Percentiles rank a stretch among this genome's conserved stretches.
Conservation (phyloP, 2,888 invertebrate genomes). For the Lissocephala sabroskyi region DNA sequence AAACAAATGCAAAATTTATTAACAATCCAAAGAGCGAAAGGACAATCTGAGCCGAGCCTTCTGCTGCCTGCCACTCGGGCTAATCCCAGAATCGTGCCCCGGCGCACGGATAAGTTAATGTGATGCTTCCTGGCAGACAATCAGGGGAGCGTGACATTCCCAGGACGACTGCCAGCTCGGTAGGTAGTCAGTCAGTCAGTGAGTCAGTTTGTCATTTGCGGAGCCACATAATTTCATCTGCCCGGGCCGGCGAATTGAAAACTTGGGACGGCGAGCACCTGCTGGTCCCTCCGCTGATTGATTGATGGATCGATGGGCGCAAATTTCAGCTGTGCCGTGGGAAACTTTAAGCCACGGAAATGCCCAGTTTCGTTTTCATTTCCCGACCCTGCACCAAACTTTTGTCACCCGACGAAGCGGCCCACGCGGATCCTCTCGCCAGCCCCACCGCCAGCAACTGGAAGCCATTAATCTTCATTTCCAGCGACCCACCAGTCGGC, state of each 20-base stretch:
- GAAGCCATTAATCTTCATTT: conserved; percentile 69
- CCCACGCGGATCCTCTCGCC: too few relatives aligned
- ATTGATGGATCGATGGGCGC: conserved; percentile 50
- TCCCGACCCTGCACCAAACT: too few relatives aligned
- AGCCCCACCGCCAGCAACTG: conserved; percentile 44
- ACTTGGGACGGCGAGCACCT: too few relatives aligned
- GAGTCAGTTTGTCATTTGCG: conserved; percentile 3
- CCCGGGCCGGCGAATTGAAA: conserved; percentile 42
- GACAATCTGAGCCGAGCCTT: too few relatives aligned
- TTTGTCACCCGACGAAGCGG: too few relatives aligned
- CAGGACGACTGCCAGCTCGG: conserved; percentile 14
- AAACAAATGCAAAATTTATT: conserved; percentile 18
- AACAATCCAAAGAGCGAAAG: too few relatives aligned
- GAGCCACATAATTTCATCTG: too few relatives aligned
- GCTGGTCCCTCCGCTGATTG: too few relatives aligned
- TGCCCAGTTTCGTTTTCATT: too few relatives aligned
- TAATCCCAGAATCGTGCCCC: conserved; percentile 50
- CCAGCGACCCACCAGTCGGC: conserved; percentile 23
- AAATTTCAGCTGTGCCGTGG: too few relatives aligned
- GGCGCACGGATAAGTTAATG: conserved; percentile 56
- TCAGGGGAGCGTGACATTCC: conserved; percentile 32
- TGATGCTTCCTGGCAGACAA: conserved; percentile 30
- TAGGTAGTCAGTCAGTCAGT: conserved; percentile 3
- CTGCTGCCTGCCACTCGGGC: conserved; percentile 41
- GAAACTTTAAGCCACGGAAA: too few relatives aligned